Base-by-base conservation (phyloP, 2,888 invertebrate species). In the Chymomyza procnemis region DNA sequence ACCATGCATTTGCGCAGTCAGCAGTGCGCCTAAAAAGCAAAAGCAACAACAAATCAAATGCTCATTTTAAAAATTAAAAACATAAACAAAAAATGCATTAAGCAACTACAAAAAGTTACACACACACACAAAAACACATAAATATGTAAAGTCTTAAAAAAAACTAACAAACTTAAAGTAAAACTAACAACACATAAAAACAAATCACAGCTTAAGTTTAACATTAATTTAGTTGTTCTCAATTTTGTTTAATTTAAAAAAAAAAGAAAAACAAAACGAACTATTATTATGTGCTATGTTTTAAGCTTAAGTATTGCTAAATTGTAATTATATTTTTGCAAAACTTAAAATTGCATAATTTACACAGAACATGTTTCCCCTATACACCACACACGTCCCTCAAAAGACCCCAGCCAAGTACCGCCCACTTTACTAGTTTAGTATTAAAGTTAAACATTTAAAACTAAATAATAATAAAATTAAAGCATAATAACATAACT, bases 301-400 rank as follows among this genome's bases (percentile, higher is more conserved):
- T 48, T 85, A 81, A 81, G 84, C 81, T 26, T 81, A 83, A 85
- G 81, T 81, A 81, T 81, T 81, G 76, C 78, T 85, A 81, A n/a
- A 69, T 74, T 78, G 80, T 83, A 81, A 81, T 85, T 85, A 54
- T 62, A n/a, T 71, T 73, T 68, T 63, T 61, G 48, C 16, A 41
- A 41, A 41, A 41, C 12, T 41, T 12, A 12, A 41, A 41, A 12
- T 41, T 41, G 34, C 12, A 41, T 41, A 41, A 41, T 64, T 46
- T 62, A 66, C 16, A 67, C n/a, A n/a, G n/a, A 47, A 48, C 55
- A 67, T 67, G 19, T n/a, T 18, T n/a, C n/a, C 8, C 16, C 54
- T 26, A 41, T n/a, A n/a, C n/a, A n/a, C n/a, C n/a, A n/a, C 46
- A 34, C 16, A 19, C 34, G 46, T 22, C 19, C 57, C 18, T 19